These are phyloP conservation scores for Ascaphus truei DNA, from an alignment of 2,113 vertebrate genomes.

Conservation along the genomic window DNA sequence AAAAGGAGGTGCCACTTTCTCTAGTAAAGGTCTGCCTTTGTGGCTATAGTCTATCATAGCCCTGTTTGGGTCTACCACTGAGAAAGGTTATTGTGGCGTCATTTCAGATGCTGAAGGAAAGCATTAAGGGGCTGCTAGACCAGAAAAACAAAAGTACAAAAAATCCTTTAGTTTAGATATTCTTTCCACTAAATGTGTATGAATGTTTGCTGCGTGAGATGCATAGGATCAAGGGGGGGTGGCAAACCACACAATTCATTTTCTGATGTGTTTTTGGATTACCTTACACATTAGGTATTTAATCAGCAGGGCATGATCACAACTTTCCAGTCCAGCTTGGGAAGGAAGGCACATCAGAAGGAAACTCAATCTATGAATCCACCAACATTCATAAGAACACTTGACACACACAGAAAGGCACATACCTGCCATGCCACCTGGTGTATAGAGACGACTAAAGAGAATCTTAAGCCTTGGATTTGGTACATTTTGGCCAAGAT, in stretches of 20 bases:
- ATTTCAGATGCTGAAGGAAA: too few species aligned
- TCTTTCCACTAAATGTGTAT: too few species aligned
- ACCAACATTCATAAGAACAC: slow-evolving; percentile 17
- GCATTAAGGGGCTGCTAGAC: too few species aligned
- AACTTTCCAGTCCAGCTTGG: slow-evolving; percentile 18
- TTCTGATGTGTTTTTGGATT: neutral
- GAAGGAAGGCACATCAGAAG: slow-evolving; percentile 29
- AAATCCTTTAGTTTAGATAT: too few species aligned
- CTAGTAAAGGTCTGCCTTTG: too few species aligned
- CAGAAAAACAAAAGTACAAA: too few species aligned
- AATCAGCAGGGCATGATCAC: neutral
- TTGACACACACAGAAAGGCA: slow-evolving; percentile 17
- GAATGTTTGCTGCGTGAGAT: too few species aligned
- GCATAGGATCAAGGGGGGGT: neutral
- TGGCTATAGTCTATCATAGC: too few species aligned
- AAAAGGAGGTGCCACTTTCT: too few species aligned
- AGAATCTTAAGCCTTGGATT: neutral
- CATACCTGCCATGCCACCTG: slow-evolving; percentile 5
- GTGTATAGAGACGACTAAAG: slow-evolving; percentile 6
- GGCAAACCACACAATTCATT: neutral
- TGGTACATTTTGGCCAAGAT: neutral
- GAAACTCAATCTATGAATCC: slow-evolving; percentile 11
- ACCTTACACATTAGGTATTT: neutral
- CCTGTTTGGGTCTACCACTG: too few species aligned
- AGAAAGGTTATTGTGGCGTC: too few species aligned